Evolutionary conservation across 2,113 vertebrate species (phyloP).

Genomic region (Mesitornis unicolor): DNA sequence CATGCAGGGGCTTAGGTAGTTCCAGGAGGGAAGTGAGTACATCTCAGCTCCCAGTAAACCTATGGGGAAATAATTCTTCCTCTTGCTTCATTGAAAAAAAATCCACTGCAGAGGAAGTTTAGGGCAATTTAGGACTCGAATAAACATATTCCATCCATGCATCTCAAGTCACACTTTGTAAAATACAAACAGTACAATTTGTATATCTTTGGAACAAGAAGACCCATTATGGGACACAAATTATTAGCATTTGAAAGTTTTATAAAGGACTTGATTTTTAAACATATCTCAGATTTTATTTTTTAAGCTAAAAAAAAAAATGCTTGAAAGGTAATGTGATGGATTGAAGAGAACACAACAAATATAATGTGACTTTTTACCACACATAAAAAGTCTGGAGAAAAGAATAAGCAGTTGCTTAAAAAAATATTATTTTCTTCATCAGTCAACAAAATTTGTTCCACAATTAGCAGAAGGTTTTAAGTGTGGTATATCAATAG

Average conservation of each 20-base stretch:
- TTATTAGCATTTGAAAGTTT: background rate
- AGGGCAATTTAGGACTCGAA: background rate
- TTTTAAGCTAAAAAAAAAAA: background rate
- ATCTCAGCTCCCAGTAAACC: background rate
- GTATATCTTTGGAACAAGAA: background rate
- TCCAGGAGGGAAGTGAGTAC: background rate
- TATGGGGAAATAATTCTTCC: background rate
- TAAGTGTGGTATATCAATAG: background rate
- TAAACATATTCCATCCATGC: rapidly evolving
- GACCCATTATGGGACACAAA: background rate
- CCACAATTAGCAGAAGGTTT: background rate
- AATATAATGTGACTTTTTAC: background rate
- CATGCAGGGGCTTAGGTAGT: rapidly evolving
- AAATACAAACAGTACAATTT: background rate
- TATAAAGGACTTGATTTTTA: background rate
- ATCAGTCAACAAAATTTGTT: background rate
- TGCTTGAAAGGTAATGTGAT: background rate
- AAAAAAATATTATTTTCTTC: background rate
- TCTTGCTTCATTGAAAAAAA: background rate
- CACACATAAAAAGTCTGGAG: background rate
- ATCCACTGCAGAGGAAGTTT: background rate
- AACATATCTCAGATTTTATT: background rate
- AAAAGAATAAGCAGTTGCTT: background rate
- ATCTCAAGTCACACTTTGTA: background rate
- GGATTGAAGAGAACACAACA: background rate